A percentile compares a stretch with the other conserved stretches of the same genome.
Evolutionary conservation across 2,888 invertebrate genomes (phyloP).

Genomic region (Stegophylla sp.): DNA sequence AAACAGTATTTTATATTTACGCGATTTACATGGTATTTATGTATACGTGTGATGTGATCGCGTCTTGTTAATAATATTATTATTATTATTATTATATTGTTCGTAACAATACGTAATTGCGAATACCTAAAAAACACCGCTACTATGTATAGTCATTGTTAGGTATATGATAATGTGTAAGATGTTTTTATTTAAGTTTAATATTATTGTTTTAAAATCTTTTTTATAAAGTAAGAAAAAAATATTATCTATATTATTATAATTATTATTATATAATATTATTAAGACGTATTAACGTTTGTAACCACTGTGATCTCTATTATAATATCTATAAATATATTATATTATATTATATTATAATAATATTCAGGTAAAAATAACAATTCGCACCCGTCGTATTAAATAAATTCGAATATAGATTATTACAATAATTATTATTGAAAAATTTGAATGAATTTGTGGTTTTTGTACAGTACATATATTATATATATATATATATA

Average conservation of each 20-base stretch:
- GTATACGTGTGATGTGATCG: not conserved
- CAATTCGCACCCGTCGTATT: conserved; percentile 48
- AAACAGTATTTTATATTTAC: conserved; percentile 11
- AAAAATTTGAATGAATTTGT: conserved; percentile 42
- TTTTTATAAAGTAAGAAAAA: conserved; percentile 30
- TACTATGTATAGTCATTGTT: conserved; percentile 56
- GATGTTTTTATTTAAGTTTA: conserved; percentile 53
- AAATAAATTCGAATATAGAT: conserved; percentile 35
- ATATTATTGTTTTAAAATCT: conserved; percentile 37
- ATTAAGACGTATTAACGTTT: conserved; percentile 44
- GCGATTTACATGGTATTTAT: conserved; percentile 4
- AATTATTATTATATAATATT: too few relatives aligned
- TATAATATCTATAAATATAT: conserved; percentile 51
- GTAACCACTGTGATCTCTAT: conserved; percentile 59
- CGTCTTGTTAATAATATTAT: conserved; percentile 42
- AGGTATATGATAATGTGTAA: conserved; percentile 34
- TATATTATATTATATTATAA: conserved; percentile 5
- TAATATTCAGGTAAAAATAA: conserved; percentile 40
- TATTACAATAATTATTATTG: conserved; percentile 41
- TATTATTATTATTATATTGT: conserved; percentile 26
- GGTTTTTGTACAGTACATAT: conserved; percentile 55
- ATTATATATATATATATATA: too few relatives aligned
- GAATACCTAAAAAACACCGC: conserved; percentile 30
- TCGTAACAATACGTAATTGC: conserved; percentile 26
- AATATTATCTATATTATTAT: conserved; percentile 26